Conservation (phyloP, 1,140 invertebrate genomes). For the Saccostrea cuccullata region DNA sequence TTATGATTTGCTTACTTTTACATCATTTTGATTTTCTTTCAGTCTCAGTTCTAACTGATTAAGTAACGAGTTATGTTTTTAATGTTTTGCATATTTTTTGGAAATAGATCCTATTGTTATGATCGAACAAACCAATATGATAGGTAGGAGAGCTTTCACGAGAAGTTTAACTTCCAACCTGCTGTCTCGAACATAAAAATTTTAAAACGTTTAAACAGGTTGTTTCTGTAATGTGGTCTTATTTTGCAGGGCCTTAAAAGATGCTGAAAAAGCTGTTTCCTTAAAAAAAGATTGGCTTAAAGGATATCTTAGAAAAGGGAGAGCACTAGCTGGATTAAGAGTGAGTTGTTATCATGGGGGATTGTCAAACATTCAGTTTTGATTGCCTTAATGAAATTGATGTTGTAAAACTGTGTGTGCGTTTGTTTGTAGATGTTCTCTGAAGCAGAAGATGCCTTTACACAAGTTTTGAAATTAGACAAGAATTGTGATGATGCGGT, state of each 20-base stretch:
- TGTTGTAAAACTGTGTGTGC: background rate
- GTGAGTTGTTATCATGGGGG: slow-evolving; percentile 77
- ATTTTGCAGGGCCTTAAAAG: slow-evolving; percentile 79
- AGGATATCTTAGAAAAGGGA: too few relatives aligned
- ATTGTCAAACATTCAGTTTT: too few relatives aligned
- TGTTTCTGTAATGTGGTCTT: background rate
- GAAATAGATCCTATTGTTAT: slow-evolving; percentile 79
- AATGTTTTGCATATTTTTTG: slow-evolving; percentile 76
- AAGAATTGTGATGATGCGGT: slow-evolving; percentile 80
- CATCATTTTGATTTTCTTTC: too few relatives aligned
- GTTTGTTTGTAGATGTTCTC: slow-evolving; percentile 77
- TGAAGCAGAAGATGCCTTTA: slow-evolving; percentile 81
- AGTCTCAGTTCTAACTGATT: too few relatives aligned
- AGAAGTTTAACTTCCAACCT: background rate
- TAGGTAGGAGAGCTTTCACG: slow-evolving; percentile 69
- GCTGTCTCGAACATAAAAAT: background rate
- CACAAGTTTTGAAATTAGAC: slow-evolving; percentile 80
- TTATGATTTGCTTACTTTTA: too few relatives aligned
- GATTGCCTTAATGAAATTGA: too few relatives aligned
- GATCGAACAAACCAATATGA: slow-evolving; percentile 77
- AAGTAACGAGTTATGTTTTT: background rate
- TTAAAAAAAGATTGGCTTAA: too few relatives aligned
- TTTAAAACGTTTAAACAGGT: too few relatives aligned
- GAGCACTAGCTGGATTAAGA: slow-evolving; percentile 80
- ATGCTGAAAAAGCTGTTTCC: too few relatives aligned